phyloP scores from a whole-genome alignment of 1,140 invertebrate genomes.

The Achroia grisella region DNA sequence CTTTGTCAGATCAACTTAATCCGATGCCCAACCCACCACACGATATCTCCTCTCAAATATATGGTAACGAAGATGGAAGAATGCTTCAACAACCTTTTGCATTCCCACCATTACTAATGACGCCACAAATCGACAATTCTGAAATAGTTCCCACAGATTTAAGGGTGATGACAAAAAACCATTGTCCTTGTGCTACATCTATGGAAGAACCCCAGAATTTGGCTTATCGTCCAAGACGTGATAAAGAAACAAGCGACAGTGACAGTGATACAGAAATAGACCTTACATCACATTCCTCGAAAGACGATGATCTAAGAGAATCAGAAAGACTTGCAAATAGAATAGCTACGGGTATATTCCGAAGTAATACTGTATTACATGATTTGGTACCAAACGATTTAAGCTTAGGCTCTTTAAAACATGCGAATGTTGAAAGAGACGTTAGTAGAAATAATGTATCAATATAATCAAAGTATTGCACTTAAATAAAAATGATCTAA shows the following conservation, averaged over 20 bases:
- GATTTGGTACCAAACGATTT: slow-evolving; percentile 69
- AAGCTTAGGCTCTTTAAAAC: slow-evolving; percentile 50
- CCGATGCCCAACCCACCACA: slow-evolving; percentile 27
- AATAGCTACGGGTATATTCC: slow-evolving; percentile 61
- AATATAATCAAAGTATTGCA: slow-evolving; percentile 21
- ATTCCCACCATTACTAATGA: slow-evolving; percentile 50
- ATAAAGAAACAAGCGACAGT: slow-evolving; percentile 45
- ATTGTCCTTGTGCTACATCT: slow-evolving; percentile 42
- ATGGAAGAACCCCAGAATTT: slow-evolving; percentile 51
- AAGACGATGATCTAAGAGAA: slow-evolving; percentile 64
- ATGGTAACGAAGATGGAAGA: slow-evolving; percentile 38
- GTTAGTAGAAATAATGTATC: slow-evolving; percentile 35
- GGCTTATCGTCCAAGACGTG: slow-evolving; percentile 41
- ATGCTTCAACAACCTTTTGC: slow-evolving; percentile 51
- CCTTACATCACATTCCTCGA: slow-evolving; percentile 65
- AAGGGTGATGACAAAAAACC: slow-evolving; percentile 42
- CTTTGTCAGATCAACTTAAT: slow-evolving; percentile 28
- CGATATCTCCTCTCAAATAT: slow-evolving; percentile 43
- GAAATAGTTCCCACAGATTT: slow-evolving; percentile 62
- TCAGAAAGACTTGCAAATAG: slow-evolving; percentile 58
- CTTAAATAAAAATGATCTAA: too few species aligned
- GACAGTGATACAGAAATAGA: slow-evolving; percentile 71
- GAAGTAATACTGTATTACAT: slow-evolving; percentile 58
- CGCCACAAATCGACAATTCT: slow-evolving; percentile 35
- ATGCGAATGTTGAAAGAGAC: slow-evolving; percentile 30